A percentile compares a stretch with the other conserved stretches of the same genome.
Conservation (phyloP, 2,888 invertebrate species). For the Ichneumoninae sp. region DNA sequence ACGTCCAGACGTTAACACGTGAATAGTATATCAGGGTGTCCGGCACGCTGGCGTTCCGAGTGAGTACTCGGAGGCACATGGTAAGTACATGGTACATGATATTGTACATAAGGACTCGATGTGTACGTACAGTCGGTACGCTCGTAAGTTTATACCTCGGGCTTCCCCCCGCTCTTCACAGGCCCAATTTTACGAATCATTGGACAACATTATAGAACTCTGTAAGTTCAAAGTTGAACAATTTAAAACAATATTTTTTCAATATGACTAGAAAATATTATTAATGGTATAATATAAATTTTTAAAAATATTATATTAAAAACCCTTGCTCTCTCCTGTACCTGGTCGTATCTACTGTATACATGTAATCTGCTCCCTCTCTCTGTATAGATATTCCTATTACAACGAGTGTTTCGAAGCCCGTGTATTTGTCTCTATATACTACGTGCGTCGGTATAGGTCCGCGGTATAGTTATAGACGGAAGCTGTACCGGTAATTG, state of each 20-base stretch:
- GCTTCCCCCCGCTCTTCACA: background rate
- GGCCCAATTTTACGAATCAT: background rate
- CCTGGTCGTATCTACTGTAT: background rate
- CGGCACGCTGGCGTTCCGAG: conserved; percentile 28
- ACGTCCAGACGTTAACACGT: conserved; percentile 48
- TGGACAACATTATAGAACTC: background rate
- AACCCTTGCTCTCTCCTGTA: too few species aligned
- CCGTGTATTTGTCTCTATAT: conserved; percentile 8
- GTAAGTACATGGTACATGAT: conserved; percentile 25
- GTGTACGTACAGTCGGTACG: background rate
- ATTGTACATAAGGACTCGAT: background rate
- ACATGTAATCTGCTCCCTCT: background rate
- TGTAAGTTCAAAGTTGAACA: background rate
- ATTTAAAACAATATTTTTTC: too few species aligned
- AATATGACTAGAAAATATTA: too few species aligned
- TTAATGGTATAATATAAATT: background rate
- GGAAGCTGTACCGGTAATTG: conserved; percentile 81
- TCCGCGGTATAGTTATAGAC: conserved; percentile 57
- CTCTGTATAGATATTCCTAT: background rate
- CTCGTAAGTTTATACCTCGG: background rate
- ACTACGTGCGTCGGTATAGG: conserved; percentile 4
- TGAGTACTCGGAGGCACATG: conserved; percentile 15
- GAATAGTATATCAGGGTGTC: conserved; percentile 49
- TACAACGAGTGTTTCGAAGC: background rate
- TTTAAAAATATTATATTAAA: too few species aligned